Conservation (phyloP, 2,113 vertebrate genomes). For the Arvicanthis niloticus region DNA sequence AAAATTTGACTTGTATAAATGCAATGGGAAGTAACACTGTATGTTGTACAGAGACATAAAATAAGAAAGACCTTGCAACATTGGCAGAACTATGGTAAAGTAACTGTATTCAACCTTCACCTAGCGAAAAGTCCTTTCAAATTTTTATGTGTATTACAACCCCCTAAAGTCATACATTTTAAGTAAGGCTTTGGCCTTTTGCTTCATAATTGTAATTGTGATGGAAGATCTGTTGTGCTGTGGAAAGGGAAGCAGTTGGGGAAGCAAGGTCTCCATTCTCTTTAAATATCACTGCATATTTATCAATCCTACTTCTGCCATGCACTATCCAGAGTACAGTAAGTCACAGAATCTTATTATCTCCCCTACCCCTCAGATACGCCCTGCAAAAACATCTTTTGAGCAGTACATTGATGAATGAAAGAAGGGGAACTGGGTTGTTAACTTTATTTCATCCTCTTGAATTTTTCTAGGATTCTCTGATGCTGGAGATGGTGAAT, state of each 20-base stretch:
- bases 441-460: slow-evolving; percentile 4
- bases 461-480: neutral
- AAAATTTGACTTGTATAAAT: neutral
- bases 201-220: slow-evolving; percentile 1
- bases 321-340: neutral
- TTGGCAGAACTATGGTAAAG: neutral
- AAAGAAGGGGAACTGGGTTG: neutral
- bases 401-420: neutral
- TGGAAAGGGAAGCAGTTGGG: neutral
- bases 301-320: slow-evolving; percentile 1
- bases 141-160: neutral
- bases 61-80: neutral
- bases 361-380: neutral
- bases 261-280: slow-evolving; percentile 26
- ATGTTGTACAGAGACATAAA: neutral
- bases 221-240: neutral
- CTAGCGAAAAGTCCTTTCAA: neutral
- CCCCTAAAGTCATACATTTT: slow-evolving; percentile 44
- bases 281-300: slow-evolving; percentile 55
- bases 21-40: neutral
- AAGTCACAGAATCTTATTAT: neutral
- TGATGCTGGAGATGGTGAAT: neutral
- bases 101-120: neutral
- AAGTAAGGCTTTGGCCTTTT: neutral
- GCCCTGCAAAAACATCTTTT: neutral